Base-by-base conservation (phyloP, 2,113 vertebrate species). In the Gavia stellata region DNA sequence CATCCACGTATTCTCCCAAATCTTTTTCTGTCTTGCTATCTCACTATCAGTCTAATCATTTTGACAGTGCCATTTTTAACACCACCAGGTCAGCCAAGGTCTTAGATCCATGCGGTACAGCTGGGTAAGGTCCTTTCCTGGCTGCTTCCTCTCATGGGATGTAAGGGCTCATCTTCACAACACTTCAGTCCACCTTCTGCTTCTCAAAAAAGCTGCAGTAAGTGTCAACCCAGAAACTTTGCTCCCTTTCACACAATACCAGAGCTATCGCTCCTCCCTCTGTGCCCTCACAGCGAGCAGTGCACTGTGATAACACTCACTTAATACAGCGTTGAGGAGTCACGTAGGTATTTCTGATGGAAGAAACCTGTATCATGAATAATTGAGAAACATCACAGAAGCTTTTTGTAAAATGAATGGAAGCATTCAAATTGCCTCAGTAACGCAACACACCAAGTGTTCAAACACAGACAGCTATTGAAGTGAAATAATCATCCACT, bases 291-390 rank as follows among this genome's bases (percentile, higher is more conserved):
- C 7, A 2, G 53, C 0, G 5, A 78, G 49, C 38, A 12, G 17
- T 0, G 29, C 49, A 0, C 61, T 3, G 19, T 0, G 13, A 52
- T 21, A 24, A 36, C 61, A 29, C 42, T 29, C 80, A 2, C 44
- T 44, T 10, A 14, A 8, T 4, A 14, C 53, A 21, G 53, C 4
- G 0, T 0, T 4, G 34, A 18, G 63, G 53, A 59, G 52, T 11
- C 83, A 56, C 20, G 0, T 12, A 29, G 56, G 56, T 50, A 11
- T 20, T 89, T 79, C 92, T 97, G 93, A 97, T 96, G 91, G 95
- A 95, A 90, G 79, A 92, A 93, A 67, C 72, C 86, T 82, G 81
- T 73, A 42, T 14, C 28, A 78, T 95, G 53, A 94, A 97, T 97
- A 96, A 96, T 61, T 79, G 92, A 97, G 90, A 42, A 20, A 20